Evolutionary conservation across 1,140 invertebrate genomes (phyloP).

Genomic region (Melanaphis sacchari): DNA sequence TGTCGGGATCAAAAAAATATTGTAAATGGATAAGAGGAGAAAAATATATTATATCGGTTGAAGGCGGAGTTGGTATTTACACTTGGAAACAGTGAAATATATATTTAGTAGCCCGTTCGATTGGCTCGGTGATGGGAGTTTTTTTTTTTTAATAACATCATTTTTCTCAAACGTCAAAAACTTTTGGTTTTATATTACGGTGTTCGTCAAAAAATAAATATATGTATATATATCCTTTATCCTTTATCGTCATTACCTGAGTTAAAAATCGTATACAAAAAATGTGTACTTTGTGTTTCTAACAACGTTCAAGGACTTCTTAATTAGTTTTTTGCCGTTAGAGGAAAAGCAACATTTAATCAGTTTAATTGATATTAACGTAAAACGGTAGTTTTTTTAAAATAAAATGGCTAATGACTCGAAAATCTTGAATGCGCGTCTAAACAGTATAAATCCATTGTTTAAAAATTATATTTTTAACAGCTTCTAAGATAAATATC

Average conservation of each 20-base stretch:
- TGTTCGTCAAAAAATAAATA: conserved; percentile 3
- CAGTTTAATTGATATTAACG: conserved; percentile 22
- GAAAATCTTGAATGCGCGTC: conserved; percentile 19
- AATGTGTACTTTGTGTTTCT: not conserved
- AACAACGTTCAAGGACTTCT: not conserved
- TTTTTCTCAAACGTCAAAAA: conserved; percentile 35
- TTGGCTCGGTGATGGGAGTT: conserved; percentile 23
- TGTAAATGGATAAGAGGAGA: conserved; percentile 39
- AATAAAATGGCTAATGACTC: conserved; percentile 8
- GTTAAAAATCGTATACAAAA: not conserved
- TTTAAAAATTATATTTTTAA: conserved; percentile 26
- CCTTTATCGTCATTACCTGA: not conserved
- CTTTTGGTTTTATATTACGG: not conserved
- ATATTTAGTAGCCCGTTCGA: conserved; percentile 33
- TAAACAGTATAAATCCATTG: not conserved
- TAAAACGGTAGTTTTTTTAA: not conserved
- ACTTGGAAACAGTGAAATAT: conserved; percentile 1
- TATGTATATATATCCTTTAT: not conserved
- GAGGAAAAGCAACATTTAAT: not conserved
- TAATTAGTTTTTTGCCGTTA: conserved; percentile 9
- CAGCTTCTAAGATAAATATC: not conserved
- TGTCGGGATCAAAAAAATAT: conserved; percentile 42
- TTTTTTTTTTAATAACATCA: conserved; percentile 43
- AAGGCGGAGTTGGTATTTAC: not conserved
- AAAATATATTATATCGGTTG: conserved; percentile 30